Conservation (phyloP, 1,140 invertebrate species). For the Caerostris darwini region DNA sequence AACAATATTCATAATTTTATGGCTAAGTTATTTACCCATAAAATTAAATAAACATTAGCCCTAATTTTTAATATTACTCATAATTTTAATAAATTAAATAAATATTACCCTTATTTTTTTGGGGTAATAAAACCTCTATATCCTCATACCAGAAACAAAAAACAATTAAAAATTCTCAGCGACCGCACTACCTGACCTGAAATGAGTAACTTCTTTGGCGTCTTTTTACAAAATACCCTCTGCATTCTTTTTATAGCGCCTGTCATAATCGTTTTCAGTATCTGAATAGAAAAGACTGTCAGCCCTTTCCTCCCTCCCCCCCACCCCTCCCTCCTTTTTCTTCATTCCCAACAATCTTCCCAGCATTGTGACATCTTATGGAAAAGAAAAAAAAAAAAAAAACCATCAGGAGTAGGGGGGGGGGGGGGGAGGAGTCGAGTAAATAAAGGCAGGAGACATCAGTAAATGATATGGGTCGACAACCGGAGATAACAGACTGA, state of each 20-base stretch:
- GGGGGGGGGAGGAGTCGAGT: background rate
- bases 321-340: background rate
- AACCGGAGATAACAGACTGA: background rate
- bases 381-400: background rate
- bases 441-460: conserved; percentile 16
- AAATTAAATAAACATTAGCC: too few relatives aligned
- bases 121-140: too few relatives aligned
- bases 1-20: too few relatives aligned
- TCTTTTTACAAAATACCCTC: background rate
- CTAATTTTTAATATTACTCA: too few relatives aligned
- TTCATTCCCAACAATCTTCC: too few relatives aligned
- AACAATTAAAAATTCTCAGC: too few relatives aligned
- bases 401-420: background rate
- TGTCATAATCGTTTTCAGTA: conserved; percentile 5
- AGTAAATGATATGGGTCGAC: conserved; percentile 16
- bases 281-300: background rate
- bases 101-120: too few relatives aligned
- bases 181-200: background rate
- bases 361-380: background rate
- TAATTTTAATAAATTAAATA: too few relatives aligned
- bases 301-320: background rate
- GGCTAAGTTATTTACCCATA: too few relatives aligned
- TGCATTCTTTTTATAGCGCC: background rate
- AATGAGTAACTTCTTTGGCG: conserved; percentile 16
- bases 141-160: too few relatives aligned